Evolutionary conservation across 1,140 invertebrate species (phyloP).

Genomic region (Papilio machaon): DNA sequence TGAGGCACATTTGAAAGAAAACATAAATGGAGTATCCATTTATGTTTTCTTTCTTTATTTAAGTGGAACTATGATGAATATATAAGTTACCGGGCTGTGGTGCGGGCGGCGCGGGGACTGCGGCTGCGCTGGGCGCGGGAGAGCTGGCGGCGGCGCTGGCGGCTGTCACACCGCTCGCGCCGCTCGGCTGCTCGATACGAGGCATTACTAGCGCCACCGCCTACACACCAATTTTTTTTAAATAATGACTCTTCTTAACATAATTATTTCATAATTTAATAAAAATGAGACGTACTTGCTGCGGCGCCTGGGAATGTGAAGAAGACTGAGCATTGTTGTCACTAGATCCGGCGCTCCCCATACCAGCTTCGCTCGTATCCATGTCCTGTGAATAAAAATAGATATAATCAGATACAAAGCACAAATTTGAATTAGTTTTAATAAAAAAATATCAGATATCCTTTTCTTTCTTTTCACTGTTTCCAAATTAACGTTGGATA

Average conservation of each 20-base stretch:
- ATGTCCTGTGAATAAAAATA: constrained; percentile 69
- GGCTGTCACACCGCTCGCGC: constrained; percentile 50
- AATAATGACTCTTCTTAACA: constrained; percentile 8
- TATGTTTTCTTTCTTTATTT: neutral
- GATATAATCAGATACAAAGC: neutral
- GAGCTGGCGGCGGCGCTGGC: constrained; percentile 58
- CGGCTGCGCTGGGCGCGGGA: constrained; percentile 54
- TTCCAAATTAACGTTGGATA: neutral
- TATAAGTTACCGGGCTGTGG: constrained; percentile 47
- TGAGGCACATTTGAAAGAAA: too few species aligned
- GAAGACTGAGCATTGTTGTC: constrained; percentile 72
- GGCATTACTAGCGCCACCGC: constrained; percentile 89
- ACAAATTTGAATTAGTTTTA: too few species aligned
- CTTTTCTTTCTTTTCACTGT: neutral
- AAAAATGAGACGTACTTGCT: constrained; percentile 61
- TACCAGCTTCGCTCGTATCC: constrained; percentile 79
- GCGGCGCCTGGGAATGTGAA: constrained; percentile 70
- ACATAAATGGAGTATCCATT: neutral
- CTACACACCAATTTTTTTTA: constrained; percentile 62
- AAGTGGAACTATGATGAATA: neutral
- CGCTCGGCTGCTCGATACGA: constrained; percentile 83
- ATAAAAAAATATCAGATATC: neutral
- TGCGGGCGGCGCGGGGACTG: constrained; percentile 42
- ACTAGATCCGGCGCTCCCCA: constrained; percentile 70
- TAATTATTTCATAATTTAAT: neutral